Conservation (phyloP, 2,888 invertebrate genomes). For the Ryuthela nishihirai region DNA sequence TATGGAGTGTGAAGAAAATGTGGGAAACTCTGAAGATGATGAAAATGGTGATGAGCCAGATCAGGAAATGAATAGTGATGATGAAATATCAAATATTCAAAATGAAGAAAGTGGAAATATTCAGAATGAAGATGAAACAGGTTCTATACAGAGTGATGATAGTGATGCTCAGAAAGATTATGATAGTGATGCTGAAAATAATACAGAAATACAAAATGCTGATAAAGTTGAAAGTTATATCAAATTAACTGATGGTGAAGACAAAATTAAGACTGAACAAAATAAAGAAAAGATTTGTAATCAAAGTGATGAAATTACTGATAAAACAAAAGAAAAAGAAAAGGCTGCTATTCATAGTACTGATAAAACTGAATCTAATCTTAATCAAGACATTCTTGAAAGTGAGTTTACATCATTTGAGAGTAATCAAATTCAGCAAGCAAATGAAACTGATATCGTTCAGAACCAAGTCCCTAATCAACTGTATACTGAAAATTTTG, state of each 20-base stretch:
- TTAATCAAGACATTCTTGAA: not conserved
- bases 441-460: too few species aligned
- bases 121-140: slow-evolving; percentile 14
- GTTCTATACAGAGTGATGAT: not conserved
- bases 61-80: slow-evolving; percentile 30
- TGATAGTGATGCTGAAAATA: not conserved
- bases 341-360: not conserved
- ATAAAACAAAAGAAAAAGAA: not conserved
- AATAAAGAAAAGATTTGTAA: not conserved
- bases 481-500: too few species aligned
- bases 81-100: slow-evolving; percentile 30
- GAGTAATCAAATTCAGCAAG: too few species aligned
- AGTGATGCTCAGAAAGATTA: too few species aligned
- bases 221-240: too few species aligned
- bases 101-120: slow-evolving; percentile 8
- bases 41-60: slow-evolving; percentile 11
- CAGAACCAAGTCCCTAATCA: too few species aligned
- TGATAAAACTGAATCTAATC: not conserved
- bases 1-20: slow-evolving; percentile 1
- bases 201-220: too few species aligned
- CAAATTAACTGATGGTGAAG: too few species aligned
- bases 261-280: not conserved
- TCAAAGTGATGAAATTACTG: not conserved
- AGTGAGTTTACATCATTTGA: too few species aligned
- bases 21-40: not conserved